Evolutionary conservation across 2,113 vertebrate species (phyloP), one percentile per base, ranked within the genome.

Genomic region (Phodopus roborovskii): DNA sequence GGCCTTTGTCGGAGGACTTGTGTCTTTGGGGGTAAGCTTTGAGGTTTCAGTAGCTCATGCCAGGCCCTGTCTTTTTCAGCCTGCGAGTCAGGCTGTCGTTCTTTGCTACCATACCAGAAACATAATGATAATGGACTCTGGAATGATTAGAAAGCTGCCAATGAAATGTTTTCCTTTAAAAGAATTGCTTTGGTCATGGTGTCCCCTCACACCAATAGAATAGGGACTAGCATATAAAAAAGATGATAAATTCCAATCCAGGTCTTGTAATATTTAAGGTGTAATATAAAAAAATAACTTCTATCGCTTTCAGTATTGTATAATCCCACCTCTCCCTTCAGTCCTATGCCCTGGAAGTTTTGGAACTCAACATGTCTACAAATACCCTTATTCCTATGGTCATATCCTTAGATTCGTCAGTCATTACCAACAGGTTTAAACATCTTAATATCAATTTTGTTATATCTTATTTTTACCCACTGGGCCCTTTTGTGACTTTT

Each of bases 291-390:
- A 1, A 87, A 58, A 39, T 70, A 26, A 5, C 50, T 22, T 22
- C 24, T 30, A 0, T 36, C 3, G 17, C 48, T 19, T 73, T 0
- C 8, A 5, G 15, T 24, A 20, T 2, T 19, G 48, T 39, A 53
- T 56, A 74, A 0, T 26, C 22, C 30, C 22, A 50, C 30, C 68
- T 56, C 20, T 45, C 5, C 7, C n/a, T n/a, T 22, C 6, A 62
- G 22, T 71, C 36, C 8, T 33, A 8, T 24, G 1, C 20, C 11
- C 4, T 85, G 64, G 64, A 6, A 64, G 28, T 62, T 79, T 9
- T 73, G 53, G 19, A 79, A 9, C 7, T 85, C 5, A 3, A 74
- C 79, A 42, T 83, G 19, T 74, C 15, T 7, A 79, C 12, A 24
- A 48, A 90, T 42, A 60, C 2, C 17, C n/a, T 70, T 19, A 85